Conservation (phyloP, 2,888 invertebrate species). For the Chrysotoxum bicinctum region DNA sequence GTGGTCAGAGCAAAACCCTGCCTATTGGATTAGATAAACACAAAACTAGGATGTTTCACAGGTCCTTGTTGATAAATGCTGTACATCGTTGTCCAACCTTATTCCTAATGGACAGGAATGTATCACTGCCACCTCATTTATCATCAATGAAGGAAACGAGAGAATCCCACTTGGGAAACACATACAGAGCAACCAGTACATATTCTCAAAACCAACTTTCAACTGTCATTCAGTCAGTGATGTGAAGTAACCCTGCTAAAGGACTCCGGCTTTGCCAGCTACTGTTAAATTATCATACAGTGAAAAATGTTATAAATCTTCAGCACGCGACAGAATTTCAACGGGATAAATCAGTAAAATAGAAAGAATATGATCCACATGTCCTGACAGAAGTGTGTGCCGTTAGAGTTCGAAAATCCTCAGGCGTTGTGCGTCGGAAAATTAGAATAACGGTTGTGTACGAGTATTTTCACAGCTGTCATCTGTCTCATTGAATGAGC, state of each 20-base stretch:
- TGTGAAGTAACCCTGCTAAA: conserved; percentile 44
- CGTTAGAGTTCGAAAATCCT: conserved; percentile 19
- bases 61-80: conserved; percentile 19
- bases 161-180: conserved; percentile 13
- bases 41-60: conserved; percentile 22
- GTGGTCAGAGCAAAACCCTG: conserved; percentile 1
- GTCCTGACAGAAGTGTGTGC: conserved; percentile 60
- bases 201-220: conserved; percentile 9
- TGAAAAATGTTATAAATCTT: conserved; percentile 62
- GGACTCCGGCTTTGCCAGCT: not conserved
- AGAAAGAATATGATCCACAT: conserved; percentile 65
- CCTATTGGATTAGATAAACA: conserved; percentile 35
- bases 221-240: conserved; percentile 35
- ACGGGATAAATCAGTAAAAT: conserved; percentile 68
- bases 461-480: conserved; percentile 71
- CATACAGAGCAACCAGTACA: not conserved
- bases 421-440: conserved; percentile 23
- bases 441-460: conserved; percentile 46
- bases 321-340: conserved; percentile 65
- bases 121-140: conserved; percentile 59
- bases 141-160: conserved; percentile 36
- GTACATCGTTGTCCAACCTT: conserved; percentile 33
- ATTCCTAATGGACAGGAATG: conserved; percentile 55
- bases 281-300: not conserved
- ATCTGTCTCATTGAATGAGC: conserved; percentile 65